These are phyloP conservation scores for Clanis bilineata DNA, from an alignment of 2,888 invertebrate species.

Conservation along the genomic window DNA sequence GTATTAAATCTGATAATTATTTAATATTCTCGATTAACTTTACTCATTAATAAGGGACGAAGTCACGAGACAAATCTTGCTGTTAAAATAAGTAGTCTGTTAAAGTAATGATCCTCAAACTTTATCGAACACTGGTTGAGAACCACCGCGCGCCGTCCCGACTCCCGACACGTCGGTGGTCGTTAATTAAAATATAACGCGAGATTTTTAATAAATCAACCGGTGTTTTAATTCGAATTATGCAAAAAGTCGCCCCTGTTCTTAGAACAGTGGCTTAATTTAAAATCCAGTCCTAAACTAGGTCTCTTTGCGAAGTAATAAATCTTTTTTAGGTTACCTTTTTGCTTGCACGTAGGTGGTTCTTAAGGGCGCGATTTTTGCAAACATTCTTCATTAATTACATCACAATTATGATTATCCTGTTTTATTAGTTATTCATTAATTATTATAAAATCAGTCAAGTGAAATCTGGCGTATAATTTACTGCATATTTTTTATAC, in stretches of 20 bases:
- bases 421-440: too few relatives aligned
- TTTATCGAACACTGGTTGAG: not conserved
- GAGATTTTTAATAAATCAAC: slow-evolving; percentile 17
- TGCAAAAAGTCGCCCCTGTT: slow-evolving; percentile 33
- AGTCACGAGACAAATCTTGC: too few relatives aligned
- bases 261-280: slow-evolving; percentile 33
- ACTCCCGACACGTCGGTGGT: slow-evolving; percentile 28
- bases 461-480: too few relatives aligned
- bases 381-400: not conserved
- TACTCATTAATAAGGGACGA: too few relatives aligned
- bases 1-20: too few relatives aligned
- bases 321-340: slow-evolving; percentile 36
- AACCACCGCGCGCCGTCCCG: too few relatives aligned
- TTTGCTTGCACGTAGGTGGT: slow-evolving; percentile 25
- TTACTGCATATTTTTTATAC: too few relatives aligned
- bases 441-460: too few relatives aligned
- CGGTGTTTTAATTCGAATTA: slow-evolving; percentile 20
- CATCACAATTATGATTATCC: too few relatives aligned
- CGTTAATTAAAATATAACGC: slow-evolving; percentile 29
- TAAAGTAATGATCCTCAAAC: not conserved
- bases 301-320: slow-evolving; percentile 38
- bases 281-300: slow-evolving; percentile 34
- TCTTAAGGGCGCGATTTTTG: slow-evolving; percentile 4
- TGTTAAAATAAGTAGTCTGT: too few relatives aligned
- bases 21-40: too few relatives aligned